phyloP scores from a whole-genome alignment of 2,113 vertebrate genomes.

The Antennarius striatus region DNA sequence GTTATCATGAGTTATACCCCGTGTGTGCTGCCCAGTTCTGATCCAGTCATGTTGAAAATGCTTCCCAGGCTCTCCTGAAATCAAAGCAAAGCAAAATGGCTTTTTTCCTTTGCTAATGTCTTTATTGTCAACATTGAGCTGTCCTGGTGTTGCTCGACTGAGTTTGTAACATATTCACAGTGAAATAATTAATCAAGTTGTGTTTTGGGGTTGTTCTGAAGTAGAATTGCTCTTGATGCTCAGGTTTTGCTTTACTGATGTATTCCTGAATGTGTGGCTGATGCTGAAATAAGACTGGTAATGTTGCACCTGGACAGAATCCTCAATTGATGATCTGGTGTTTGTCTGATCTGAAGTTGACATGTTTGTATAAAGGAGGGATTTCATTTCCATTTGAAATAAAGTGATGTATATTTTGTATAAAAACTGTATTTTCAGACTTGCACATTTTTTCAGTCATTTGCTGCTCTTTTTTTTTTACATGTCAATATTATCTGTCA shows the following conservation, averaged over 20 bases:
- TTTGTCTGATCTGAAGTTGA: conserved; percentile 1
- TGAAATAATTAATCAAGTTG: conserved; percentile 40
- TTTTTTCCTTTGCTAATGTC: not conserved
- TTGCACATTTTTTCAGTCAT: conserved; percentile 3
- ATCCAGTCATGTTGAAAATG: not conserved
- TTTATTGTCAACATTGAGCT: not conserved
- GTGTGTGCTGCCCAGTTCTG: not conserved
- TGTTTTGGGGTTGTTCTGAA: conserved; percentile 29
- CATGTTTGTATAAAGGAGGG: conserved; percentile 39
- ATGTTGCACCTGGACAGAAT: not conserved
- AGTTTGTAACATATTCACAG: not conserved
- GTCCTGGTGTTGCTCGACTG: conserved; percentile 6
- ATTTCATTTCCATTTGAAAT: conserved; percentile 37
- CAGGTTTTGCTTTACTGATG: conserved; percentile 5
- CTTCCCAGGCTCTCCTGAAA: conserved; percentile 10
- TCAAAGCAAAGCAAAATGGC: not conserved
- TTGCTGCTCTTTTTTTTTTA: not conserved
- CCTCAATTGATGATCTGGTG: not conserved
- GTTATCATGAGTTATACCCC: not conserved
- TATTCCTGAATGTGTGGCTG: conserved; percentile 22
- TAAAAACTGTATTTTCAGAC: conserved; percentile 52
- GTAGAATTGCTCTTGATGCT: not conserved
- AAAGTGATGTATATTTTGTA: conserved; percentile 72
- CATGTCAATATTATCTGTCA: not conserved
- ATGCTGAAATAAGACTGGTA: not conserved